phyloP scores from a whole-genome alignment of 2,888 invertebrate genomes.

The Eudasyphora cyanicolor region DNA sequence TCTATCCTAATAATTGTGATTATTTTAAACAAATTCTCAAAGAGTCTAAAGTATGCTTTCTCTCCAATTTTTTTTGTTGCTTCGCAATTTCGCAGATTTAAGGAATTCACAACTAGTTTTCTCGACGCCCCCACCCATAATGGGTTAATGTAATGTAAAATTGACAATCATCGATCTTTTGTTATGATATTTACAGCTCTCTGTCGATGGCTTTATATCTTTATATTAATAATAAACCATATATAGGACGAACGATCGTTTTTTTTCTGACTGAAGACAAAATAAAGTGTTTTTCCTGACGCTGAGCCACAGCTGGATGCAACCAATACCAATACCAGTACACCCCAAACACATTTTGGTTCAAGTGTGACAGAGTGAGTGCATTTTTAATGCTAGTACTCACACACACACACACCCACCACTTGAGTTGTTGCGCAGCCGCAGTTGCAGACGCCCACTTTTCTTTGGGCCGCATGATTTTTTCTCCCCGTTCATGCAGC shows the following conservation, averaged over 20 bases:
- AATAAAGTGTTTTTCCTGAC: constrained; percentile 19
- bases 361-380: neutral
- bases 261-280: neutral
- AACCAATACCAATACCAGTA: no score
- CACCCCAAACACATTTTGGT: no score
- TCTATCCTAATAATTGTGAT: no score
- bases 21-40: no score
- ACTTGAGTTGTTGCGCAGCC: neutral
- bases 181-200: constrained; percentile 45
- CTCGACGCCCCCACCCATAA: neutral
- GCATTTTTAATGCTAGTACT: neutral
- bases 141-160: constrained; percentile 39
- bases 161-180: constrained; percentile 76
- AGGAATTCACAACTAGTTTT: no score
- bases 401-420: constrained; percentile 65
- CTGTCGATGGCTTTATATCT: constrained; percentile 30
- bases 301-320: neutral
- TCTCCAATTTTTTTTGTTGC: no score
- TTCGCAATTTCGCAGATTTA: no score
- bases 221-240: constrained; percentile 34
- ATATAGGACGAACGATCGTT: constrained; percentile 11
- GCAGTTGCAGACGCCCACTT: constrained; percentile 69
- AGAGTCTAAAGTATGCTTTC: no score
- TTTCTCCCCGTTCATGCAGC: constrained; percentile 17
- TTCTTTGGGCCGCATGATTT: constrained; percentile 30